Evolutionary conservation across 2,797 vertebrate genomes (phyloP).

Genomic region (Anguilla pacifica): DNA sequence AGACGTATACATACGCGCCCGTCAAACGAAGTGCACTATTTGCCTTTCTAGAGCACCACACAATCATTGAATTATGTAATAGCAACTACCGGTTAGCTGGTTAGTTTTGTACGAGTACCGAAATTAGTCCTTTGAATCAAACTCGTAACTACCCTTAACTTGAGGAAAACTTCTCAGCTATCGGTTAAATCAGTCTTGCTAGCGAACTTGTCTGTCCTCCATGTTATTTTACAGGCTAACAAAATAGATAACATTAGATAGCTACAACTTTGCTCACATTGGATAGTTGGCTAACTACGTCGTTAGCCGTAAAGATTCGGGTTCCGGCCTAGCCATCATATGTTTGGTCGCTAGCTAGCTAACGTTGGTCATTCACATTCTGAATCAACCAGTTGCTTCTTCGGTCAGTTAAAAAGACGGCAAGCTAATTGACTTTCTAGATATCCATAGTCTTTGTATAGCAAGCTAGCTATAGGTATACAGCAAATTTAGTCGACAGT

Average conservation of each 20-base stretch:
- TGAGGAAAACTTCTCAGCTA: not conserved
- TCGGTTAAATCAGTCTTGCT: not conserved
- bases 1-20: not conserved
- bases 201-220: not conserved
- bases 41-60: not conserved
- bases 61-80: not conserved
- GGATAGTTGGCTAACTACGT: not conserved
- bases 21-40: not conserved
- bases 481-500: not conserved
- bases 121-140: not conserved
- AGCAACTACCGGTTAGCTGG: not conserved
- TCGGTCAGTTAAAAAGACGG: not conserved
- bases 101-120: not conserved
- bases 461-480: not conserved
- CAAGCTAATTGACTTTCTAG: conserved; percentile 22
- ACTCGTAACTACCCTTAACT: not conserved
- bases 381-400: conserved; percentile 41
- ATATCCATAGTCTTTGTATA: not conserved
- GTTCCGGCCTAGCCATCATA: conserved; percentile 31
- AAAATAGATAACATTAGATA: not conserved
- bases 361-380: conserved; percentile 6
- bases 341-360: conserved; percentile 27
- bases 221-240: not conserved
- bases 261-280: not conserved
- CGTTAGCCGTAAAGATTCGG: conserved; percentile 23